These are phyloP conservation scores for Daboia siamensis DNA, from an alignment of 2,113 vertebrate genomes.

Conservation along the genomic window DNA sequence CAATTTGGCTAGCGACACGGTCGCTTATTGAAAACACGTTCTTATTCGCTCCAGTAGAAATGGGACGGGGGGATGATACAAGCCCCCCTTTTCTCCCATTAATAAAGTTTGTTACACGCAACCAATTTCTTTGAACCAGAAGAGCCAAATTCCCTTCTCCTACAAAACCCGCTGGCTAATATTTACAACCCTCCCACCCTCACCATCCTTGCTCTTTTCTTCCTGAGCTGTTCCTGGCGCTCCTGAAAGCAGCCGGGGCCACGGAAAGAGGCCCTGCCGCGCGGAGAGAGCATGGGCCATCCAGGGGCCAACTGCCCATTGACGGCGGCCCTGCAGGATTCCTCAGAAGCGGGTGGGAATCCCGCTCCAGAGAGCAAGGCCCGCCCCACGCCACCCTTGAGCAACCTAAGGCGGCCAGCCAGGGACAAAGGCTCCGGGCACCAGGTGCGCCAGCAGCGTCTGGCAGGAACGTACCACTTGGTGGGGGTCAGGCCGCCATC, in stretches of 20 bases:
- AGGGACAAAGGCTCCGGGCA: rapidly evolving
- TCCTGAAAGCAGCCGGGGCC: background rate
- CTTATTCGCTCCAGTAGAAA: background rate
- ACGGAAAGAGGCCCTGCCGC: background rate
- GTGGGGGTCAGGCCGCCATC: background rate
- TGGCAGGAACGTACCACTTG: too few relatives aligned
- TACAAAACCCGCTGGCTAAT: constrained; percentile 31
- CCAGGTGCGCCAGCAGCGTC: background rate
- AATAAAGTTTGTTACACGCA: constrained; percentile 52
- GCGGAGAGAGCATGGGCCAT: background rate
- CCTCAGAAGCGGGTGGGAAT: background rate
- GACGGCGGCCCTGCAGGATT: rapidly evolving
- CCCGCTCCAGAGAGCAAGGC: rapidly evolving
- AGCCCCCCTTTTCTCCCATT: constrained; percentile 21
- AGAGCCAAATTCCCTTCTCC: constrained; percentile 34
- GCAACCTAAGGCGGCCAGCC: rapidly evolving
- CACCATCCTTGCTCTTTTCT: background rate
- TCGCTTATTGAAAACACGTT: constrained; percentile 50
- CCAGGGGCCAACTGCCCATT: rapidly evolving
- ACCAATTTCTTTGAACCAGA: constrained; percentile 44
- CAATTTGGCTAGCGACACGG: constrained; percentile 42
- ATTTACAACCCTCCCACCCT: constrained; percentile 1
- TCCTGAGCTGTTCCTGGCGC: background rate
- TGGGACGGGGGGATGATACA: constrained; percentile 16
- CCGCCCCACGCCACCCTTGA: rapidly evolving